Conservation (phyloP, 1,140 invertebrate genomes). For the Drosophila obscura region DNA sequence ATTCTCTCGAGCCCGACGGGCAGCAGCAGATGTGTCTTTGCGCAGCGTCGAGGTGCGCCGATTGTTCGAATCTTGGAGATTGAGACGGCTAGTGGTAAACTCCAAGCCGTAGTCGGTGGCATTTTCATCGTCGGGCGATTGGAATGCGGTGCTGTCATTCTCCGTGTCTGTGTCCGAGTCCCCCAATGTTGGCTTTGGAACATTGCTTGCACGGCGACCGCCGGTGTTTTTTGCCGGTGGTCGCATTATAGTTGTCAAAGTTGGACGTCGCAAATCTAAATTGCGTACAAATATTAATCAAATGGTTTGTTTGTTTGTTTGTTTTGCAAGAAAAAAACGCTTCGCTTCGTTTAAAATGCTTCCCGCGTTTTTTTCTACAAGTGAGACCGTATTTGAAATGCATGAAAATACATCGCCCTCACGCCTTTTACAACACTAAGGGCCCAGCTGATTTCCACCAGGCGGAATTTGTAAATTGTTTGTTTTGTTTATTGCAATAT, state of each 20-base stretch:
- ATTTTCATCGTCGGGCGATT: constrained; percentile 29
- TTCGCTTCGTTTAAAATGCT: constrained; percentile 1
- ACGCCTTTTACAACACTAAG: too few species aligned
- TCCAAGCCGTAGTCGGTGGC: constrained; percentile 68
- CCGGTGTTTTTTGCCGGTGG: not conserved
- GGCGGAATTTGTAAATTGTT: too few species aligned
- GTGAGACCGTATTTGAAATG: constrained; percentile 5
- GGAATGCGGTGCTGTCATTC: constrained; percentile 30
- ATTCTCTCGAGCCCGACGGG: not conserved
- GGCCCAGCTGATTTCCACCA: too few species aligned
- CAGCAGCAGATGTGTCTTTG: not conserved
- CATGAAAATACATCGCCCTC: too few species aligned
- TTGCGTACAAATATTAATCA: not conserved
- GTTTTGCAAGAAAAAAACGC: too few species aligned
- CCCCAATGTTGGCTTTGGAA: not conserved
- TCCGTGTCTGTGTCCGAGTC: not conserved
- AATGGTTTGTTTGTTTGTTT: too few species aligned
- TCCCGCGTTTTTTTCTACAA: constrained; percentile 11
- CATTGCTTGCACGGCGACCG: not conserved
- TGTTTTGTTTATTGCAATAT: too few species aligned
- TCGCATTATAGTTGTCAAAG: not conserved
- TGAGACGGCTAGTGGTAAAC: constrained; percentile 53
- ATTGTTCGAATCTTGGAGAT: not conserved
- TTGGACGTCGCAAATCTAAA: too few species aligned
- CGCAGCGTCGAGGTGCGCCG: constrained; percentile 43